phyloP scores from a whole-genome alignment of 2,113 vertebrate species.

The Australoheros scitulus region DNA sequence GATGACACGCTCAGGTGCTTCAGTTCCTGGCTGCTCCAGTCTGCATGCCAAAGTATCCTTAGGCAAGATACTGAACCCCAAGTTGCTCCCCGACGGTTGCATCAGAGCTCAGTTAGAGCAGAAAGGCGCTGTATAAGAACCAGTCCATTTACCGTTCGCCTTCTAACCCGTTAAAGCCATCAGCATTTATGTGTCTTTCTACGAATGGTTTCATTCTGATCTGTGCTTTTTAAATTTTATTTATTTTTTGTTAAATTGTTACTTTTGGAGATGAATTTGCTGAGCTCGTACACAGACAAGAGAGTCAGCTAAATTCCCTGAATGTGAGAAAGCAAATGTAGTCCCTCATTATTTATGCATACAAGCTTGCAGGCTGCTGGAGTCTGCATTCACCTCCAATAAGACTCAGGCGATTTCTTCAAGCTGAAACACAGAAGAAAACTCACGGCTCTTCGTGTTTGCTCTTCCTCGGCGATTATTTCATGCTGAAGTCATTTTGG shows the following conservation, averaged over 20 bases:
- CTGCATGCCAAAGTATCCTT: too few relatives aligned
- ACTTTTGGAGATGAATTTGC: background rate
- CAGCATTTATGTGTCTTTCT: background rate
- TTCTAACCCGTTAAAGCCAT: background rate
- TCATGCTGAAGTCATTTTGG: background rate
- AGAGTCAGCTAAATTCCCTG: constrained; percentile 19
- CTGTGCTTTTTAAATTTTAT: background rate
- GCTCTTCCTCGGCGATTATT: background rate
- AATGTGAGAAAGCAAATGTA: constrained; percentile 36
- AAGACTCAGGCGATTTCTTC: constrained; percentile 35
- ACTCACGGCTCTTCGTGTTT: background rate
- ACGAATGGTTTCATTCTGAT: background rate
- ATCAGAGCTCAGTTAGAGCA: too few relatives aligned
- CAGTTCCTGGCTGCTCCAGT: too few relatives aligned
- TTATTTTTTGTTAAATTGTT: background rate
- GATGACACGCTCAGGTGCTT: too few relatives aligned
- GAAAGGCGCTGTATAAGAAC: too few relatives aligned
- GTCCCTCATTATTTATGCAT: constrained; percentile 48
- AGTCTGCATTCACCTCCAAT: constrained; percentile 41
- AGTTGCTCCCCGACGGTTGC: too few relatives aligned
- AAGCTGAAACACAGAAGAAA: constrained; percentile 31
- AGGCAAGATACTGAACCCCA: too few relatives aligned
- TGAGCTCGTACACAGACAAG: background rate
- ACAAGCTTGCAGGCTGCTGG: constrained; percentile 36
- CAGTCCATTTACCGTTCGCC: background rate